Evolutionary conservation across 2,888 invertebrate species (phyloP).

Genomic region (Diaperis boleti): DNA sequence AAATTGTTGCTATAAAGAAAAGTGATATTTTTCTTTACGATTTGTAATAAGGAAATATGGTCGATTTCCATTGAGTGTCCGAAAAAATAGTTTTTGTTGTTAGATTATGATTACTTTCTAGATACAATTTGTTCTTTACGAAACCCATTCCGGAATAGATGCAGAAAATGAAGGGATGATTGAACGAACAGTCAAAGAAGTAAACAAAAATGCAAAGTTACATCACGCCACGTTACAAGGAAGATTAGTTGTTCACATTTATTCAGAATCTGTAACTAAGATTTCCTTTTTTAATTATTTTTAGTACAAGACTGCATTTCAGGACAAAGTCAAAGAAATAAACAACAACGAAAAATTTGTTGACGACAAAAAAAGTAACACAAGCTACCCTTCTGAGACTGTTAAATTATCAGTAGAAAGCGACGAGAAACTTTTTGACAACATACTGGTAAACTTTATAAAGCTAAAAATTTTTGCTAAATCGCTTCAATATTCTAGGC

Average conservation of each 20-base stretch:
- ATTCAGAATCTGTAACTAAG: constrained; percentile 5
- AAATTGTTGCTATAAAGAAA: too few relatives aligned
- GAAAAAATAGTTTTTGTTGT: too few relatives aligned
- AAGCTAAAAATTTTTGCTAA: too few relatives aligned
- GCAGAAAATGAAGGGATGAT: constrained; percentile 84
- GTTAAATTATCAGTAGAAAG: constrained; percentile 40
- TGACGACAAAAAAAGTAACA: constrained; percentile 40
- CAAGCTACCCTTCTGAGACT: constrained; percentile 1
- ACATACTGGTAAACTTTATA: constrained; percentile 45
- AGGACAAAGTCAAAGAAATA: constrained; percentile 51
- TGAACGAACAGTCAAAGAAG: constrained; percentile 74
- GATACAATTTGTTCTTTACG: constrained; percentile 85
- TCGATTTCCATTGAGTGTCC: too few relatives aligned
- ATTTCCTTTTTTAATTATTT: too few relatives aligned
- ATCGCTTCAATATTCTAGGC: constrained; percentile 66
- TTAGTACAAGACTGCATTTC: background rate
- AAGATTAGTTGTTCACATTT: constrained; percentile 49
- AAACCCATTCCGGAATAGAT: constrained; percentile 82
- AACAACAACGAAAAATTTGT: constrained; percentile 56
- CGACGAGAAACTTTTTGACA: constrained; percentile 50
- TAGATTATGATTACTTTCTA: too few relatives aligned
- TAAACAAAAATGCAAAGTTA: constrained; percentile 78
- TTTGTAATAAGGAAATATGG: too few relatives aligned
- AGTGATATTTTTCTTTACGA: too few relatives aligned
- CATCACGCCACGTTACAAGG: constrained; percentile 71